Evolutionary conservation across 2,113 vertebrate species (phyloP), one percentile per base, ranked within the genome.

Genomic region (Osmerus eperlanus): DNA sequence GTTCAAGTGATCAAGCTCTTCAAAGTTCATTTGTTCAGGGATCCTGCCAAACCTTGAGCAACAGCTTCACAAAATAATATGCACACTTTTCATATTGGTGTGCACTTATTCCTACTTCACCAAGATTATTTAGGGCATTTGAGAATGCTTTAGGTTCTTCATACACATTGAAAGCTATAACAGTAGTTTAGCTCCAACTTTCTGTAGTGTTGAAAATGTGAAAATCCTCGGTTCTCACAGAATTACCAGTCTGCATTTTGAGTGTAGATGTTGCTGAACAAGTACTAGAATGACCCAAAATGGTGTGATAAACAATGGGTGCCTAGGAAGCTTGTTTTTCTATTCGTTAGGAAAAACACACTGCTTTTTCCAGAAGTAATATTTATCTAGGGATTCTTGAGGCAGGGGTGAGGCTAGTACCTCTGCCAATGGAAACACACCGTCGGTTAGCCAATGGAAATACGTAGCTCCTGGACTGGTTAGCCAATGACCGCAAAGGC

Each of bases 301-400:
- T 78, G 70, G 72, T 74, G 76, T 3, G n/a, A 76, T 75, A 80
- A 89, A 89, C 82, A 81, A 81, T 81, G 59, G 58, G 70, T 76
- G 73, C 83, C 85, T 67, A 81, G 71, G 83, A 71, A 67, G 85
- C 67, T 72, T 83, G 78, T 88, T 89, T 89, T 85, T 55, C 54
- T 78, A 70, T 80, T 81, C 65, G 79, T 19, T 67, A 81, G 81
- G 85, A 84, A 83, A 81, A 90, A 86, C 67, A 67, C 75, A 41
- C 65, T 25, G 47, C 79, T 83, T 89, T 89, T 85, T 90, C 89
- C 86, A 88, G 77, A 74, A 84, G 79, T 87, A 86, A 56, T 87
- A 89, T 91, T 92, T 91, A 89, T 81, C 81, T 82, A 82, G 74
- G 86, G 89, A 89, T 86, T 89, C 84, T 83, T 86, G 82, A 85